phyloP scores from a whole-genome alignment of 2,888 invertebrate species.

The Hirtodrosophila confusa region DNA sequence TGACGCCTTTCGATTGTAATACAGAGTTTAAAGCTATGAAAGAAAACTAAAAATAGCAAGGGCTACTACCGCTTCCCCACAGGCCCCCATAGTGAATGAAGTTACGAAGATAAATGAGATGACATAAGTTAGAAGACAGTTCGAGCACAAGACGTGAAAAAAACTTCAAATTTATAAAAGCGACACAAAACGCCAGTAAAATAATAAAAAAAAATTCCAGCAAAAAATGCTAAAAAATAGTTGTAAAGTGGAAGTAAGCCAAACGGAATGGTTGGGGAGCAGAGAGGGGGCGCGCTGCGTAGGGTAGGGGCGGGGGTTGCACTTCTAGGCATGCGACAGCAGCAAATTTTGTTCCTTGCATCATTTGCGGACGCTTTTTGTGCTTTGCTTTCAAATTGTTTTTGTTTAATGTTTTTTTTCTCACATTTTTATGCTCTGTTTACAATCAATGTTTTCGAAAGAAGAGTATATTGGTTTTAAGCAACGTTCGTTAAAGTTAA shows the following conservation, averaged over 20 bases:
- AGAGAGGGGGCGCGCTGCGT: background rate
- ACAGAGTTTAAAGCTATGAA: constrained; percentile 84
- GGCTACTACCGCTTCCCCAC: constrained; percentile 29
- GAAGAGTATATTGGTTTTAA: constrained; percentile 8
- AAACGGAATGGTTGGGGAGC: constrained; percentile 8
- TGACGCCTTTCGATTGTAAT: no score
- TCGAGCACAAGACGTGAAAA: constrained; percentile 57
- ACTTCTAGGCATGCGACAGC: constrained; percentile 37
- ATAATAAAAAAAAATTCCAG: background rate
- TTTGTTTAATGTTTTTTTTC: constrained; percentile 13
- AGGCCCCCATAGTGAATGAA: constrained; percentile 22
- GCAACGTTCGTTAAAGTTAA: no score
- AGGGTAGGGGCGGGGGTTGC: background rate
- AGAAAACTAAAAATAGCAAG: constrained; percentile 7
- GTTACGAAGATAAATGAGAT: constrained; percentile 80
- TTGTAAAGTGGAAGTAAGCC: constrained; percentile 57
- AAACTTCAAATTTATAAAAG: constrained; percentile 66
- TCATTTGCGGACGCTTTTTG: constrained; percentile 64
- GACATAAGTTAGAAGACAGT: constrained; percentile 79
- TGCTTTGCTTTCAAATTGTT: constrained; percentile 38
- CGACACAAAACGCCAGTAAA: constrained; percentile 42
- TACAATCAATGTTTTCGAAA: no score
- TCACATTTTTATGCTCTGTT: constrained; percentile 11
- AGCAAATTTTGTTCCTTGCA: constrained; percentile 32
- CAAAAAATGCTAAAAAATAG: constrained; percentile 43